Percentiles rank a stretch among this genome's conserved stretches.
Conservation (phyloP, 2,797 vertebrate genomes). For the Paguma larvata region DNA sequence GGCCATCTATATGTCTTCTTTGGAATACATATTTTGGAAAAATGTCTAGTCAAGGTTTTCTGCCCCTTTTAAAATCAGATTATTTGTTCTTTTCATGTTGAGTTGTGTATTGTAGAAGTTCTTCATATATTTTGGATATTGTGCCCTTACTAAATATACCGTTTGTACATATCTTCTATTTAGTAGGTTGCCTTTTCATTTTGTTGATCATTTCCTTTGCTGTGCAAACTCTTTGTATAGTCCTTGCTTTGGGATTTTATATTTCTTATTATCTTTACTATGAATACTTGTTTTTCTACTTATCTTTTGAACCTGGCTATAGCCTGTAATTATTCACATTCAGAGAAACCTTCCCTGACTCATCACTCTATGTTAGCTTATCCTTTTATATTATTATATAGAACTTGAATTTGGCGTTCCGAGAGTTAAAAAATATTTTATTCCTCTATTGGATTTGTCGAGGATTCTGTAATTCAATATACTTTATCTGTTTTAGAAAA, state of each 20-base stretch:
- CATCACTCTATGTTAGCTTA: neutral
- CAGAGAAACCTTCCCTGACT: neutral
- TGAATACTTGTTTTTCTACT: neutral
- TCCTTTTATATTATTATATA: neutral
- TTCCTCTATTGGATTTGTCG: neutral
- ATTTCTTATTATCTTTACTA: neutral
- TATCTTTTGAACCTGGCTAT: neutral
- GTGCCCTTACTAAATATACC: neutral
- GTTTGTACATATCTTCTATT: neutral
- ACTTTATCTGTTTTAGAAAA: neutral
- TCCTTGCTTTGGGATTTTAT: neutral
- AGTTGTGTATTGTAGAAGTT: neutral
- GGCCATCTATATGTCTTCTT: neutral
- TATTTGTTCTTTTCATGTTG: neutral
- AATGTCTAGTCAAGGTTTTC: neutral
- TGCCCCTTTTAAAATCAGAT: neutral
- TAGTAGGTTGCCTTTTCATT: neutral
- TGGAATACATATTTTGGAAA: neutral
- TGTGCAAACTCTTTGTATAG: neutral
- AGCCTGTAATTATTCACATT: neutral
- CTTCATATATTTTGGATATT: neutral
- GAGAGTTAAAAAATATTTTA: neutral
- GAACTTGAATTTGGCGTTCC: neutral
- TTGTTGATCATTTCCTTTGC: neutral
- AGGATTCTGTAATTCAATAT: neutral